Conservation (phyloP, 2,797 vertebrate genomes). For the Aplochiton taeniatus region DNA sequence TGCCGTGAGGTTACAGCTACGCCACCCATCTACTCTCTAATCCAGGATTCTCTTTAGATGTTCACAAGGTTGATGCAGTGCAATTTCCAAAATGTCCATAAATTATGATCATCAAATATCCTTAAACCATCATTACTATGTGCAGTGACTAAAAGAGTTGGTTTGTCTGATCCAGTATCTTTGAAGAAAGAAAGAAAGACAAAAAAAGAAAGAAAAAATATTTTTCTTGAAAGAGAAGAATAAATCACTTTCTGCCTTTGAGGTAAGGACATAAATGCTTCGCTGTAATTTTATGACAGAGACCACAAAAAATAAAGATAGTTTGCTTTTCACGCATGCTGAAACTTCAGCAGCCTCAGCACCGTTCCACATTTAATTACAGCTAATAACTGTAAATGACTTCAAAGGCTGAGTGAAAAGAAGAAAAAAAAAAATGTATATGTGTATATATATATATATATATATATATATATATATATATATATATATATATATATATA, state of each 20-base stretch:
- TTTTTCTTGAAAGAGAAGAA: background rate
- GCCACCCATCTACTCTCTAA: too few species aligned
- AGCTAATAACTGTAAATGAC: conserved; percentile 3
- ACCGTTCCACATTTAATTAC: conserved; percentile 6
- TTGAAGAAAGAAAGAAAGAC: background rate
- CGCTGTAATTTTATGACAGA: background rate
- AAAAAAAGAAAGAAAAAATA: background rate
- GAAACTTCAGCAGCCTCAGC: background rate
- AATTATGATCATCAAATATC: too few species aligned
- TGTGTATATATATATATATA: too few species aligned
- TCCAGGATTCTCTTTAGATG: too few species aligned
- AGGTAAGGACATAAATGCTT: background rate
- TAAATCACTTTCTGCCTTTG: background rate
- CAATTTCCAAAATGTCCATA: too few species aligned
- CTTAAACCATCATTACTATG: too few species aligned
- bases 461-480: too few species aligned
- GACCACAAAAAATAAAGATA: background rate
- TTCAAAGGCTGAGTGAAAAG: background rate
- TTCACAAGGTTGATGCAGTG: too few species aligned
- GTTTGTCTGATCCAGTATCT: background rate
- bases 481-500: too few species aligned
- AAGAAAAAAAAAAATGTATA: background rate
- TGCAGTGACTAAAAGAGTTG: background rate
- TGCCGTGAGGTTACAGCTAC: too few species aligned
- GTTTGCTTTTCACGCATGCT: background rate